Evolutionary conservation across 1,140 invertebrate species (phyloP).

Genomic region (Cephus cinctus): DNA sequence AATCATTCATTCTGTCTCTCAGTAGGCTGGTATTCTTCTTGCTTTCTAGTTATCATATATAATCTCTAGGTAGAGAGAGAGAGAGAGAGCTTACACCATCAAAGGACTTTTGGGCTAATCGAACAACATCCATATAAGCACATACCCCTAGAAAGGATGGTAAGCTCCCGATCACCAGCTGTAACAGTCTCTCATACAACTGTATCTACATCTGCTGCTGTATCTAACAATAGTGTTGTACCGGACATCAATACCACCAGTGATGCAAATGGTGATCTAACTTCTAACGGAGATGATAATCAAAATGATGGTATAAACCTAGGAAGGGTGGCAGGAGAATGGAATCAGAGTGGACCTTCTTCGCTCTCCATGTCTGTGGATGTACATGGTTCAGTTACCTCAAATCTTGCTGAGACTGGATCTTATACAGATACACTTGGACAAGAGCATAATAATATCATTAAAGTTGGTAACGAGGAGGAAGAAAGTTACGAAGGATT

Average conservation of each 20-base stretch:
- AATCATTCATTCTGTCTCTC: too few species aligned
- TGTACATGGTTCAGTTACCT: too few species aligned
- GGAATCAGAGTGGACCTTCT: slow-evolving; percentile 22
- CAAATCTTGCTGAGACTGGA: too few species aligned
- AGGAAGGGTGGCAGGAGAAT: slow-evolving; percentile 2
- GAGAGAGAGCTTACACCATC: too few species aligned
- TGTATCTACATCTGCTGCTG: neutral
- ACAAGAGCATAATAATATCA: too few species aligned
- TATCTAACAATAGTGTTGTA: neutral
- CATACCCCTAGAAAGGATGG: slow-evolving; percentile 51
- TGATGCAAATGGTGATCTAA: slow-evolving; percentile 1
- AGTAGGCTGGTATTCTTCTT: too few species aligned
- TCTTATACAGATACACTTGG: too few species aligned
- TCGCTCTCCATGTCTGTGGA: slow-evolving; percentile 12
- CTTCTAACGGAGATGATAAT: neutral
- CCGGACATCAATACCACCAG: neutral
- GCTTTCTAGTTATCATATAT: too few species aligned
- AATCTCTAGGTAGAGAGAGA: too few species aligned
- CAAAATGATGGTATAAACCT: neutral
- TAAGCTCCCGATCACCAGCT: slow-evolving; percentile 44
- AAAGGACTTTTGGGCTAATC: too few species aligned
- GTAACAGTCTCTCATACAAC: neutral
- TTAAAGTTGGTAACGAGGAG: slow-evolving; percentile 22
- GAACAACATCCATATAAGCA: too few species aligned
- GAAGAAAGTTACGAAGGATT: slow-evolving; percentile 51